Percentiles rank a stretch among this genome's conserved stretches.
Evolutionary conservation across 2,113 vertebrate species (phyloP).

Genomic region (Charina bottae): DNA sequence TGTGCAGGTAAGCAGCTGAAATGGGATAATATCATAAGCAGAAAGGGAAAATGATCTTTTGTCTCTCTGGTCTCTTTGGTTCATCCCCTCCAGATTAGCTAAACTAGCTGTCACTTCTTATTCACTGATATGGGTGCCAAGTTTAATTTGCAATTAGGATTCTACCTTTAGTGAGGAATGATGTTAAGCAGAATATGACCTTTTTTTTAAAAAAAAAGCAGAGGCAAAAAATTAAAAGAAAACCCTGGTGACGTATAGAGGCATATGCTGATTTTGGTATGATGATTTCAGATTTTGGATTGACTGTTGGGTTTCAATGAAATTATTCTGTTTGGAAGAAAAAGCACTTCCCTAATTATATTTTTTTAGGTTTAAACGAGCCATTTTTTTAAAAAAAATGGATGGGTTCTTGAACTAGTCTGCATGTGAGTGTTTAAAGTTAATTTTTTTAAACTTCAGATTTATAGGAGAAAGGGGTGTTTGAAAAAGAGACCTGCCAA

Average conservation of each 20-base stretch:
- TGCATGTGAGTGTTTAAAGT: conserved; percentile 21
- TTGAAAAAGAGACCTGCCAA: conserved; percentile 23
- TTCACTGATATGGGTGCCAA: conserved; percentile 59
- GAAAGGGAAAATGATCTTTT: conserved; percentile 44
- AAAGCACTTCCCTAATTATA: conserved; percentile 5
- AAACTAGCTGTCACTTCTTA: conserved; percentile 63
- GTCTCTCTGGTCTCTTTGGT: conserved; percentile 46
- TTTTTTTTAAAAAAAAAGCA: neutral
- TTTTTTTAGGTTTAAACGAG: neutral
- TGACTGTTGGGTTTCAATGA: neutral
- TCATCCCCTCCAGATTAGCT: conserved; percentile 44
- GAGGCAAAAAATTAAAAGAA: neutral
- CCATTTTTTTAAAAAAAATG: too few relatives aligned
- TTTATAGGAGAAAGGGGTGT: conserved; percentile 25
- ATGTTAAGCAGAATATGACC: conserved; percentile 40
- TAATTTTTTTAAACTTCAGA: conserved; percentile 25
- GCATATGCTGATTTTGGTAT: neutral
- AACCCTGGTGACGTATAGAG: neutral
- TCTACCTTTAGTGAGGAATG: conserved; percentile 42
- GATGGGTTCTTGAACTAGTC: conserved; percentile 24
- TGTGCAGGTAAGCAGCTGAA: conserved; percentile 40
- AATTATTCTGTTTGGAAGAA: neutral
- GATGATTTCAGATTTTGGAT: conserved; percentile 17
- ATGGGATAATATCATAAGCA: conserved; percentile 47
- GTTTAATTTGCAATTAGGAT: conserved; percentile 64